Conservation (phyloP, 2,888 invertebrate genomes). For the Apamea anceps region DNA sequence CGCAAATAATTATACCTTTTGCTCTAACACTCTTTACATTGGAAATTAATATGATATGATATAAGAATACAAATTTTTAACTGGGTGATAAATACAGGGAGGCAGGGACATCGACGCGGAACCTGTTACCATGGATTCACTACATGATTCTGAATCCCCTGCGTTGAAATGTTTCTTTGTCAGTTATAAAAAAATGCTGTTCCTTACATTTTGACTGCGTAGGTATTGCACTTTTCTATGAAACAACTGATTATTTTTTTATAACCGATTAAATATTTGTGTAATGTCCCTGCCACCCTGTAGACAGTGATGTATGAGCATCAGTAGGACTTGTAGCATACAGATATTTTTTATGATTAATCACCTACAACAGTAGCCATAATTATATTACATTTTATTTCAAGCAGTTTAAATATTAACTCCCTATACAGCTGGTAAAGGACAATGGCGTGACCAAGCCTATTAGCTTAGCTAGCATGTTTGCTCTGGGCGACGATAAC, state of each 20-base stretch:
- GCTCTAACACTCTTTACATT: not conserved
- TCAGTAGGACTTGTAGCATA: not conserved
- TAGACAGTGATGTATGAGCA: not conserved
- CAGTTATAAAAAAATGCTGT: not conserved
- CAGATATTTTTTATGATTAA: not conserved
- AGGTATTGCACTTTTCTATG: too few relatives aligned
- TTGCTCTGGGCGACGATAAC: conserved; percentile 48
- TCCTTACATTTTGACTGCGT: not conserved
- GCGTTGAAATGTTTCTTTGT: too few relatives aligned
- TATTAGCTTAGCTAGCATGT: conserved; percentile 39
- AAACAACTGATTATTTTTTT: not conserved
- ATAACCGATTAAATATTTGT: not conserved
- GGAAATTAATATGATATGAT: not conserved
- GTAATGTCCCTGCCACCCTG: not conserved
- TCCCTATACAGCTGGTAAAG: not conserved
- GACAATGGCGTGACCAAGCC: conserved; percentile 38
- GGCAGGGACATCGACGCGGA: too few relatives aligned
- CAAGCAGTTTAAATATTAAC: conserved; percentile 18
- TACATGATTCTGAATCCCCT: too few relatives aligned
- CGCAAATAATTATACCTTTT: not conserved
- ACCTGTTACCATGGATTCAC: too few relatives aligned
- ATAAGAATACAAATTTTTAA: not conserved
- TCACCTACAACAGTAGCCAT: not conserved
- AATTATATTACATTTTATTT: not conserved
- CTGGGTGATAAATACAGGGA: too few relatives aligned